Conservation (phyloP, 2,797 vertebrate species). For the Melopsittacus undulatus region DNA sequence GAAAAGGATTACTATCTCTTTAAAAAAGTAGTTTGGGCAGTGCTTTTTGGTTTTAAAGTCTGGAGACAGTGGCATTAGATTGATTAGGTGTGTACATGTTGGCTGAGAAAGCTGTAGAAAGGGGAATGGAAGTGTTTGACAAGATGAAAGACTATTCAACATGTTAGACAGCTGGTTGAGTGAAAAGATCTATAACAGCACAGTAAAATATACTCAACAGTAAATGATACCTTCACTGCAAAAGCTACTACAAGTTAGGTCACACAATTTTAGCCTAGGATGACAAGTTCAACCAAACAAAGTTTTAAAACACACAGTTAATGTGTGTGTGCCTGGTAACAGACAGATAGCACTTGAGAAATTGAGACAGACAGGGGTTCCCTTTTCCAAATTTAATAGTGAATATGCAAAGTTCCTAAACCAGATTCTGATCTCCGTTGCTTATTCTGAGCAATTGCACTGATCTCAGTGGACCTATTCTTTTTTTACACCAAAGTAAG, state of each 20-base stretch:
- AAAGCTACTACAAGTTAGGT: constrained; percentile 66
- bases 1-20: constrained; percentile 68
- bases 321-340: not conserved
- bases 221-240: constrained; percentile 73
- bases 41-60: constrained; percentile 71
- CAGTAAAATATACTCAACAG: constrained; percentile 72
- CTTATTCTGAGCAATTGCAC: not conserved
- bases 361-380: constrained; percentile 61
- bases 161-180: constrained; percentile 84
- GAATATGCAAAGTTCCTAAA: constrained; percentile 51
- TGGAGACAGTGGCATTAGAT: constrained; percentile 80
- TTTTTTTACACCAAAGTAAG: not conserved
- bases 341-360: constrained; percentile 29
- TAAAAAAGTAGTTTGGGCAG: constrained; percentile 73
- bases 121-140: constrained; percentile 81
- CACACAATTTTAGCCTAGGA: constrained; percentile 65
- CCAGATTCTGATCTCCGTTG: not conserved
- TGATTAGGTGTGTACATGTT: constrained; percentile 87
- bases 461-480: not conserved
- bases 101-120: constrained; percentile 82
- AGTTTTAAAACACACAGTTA: constrained; percentile 64
- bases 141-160: constrained; percentile 83
- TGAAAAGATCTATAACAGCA: constrained; percentile 78
- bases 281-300: constrained; percentile 81
- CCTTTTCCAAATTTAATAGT: constrained; percentile 58